Evolutionary conservation across 2,113 vertebrate genomes (phyloP).

Genomic region (Microcebus ravelobensis): DNA sequence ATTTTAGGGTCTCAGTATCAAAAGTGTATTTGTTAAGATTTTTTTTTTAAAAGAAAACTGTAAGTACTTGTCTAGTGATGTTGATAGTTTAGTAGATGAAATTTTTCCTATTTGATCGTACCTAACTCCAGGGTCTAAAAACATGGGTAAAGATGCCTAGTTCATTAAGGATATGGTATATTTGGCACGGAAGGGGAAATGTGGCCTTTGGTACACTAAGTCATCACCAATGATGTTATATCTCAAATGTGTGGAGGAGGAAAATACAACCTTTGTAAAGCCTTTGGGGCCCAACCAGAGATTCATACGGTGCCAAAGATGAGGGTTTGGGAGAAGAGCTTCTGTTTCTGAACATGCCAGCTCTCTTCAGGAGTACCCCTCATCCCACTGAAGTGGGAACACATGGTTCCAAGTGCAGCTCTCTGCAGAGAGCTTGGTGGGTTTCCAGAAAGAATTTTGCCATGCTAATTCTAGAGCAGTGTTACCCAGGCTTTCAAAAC

Average conservation of each 20-base stretch:
- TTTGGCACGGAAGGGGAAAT: not conserved
- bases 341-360: not conserved
- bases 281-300: not conserved
- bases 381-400: not conserved
- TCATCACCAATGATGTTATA: not conserved
- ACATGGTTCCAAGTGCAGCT: not conserved
- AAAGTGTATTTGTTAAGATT: not conserved
- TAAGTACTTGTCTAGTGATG: not conserved
- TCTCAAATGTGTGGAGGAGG: not conserved
- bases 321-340: not conserved
- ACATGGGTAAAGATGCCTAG: not conserved
- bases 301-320: not conserved
- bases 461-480: not conserved
- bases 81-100: not conserved
- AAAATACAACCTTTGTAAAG: slow-evolving; percentile 24
- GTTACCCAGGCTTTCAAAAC: not conserved
- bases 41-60: not conserved
- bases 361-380: not conserved
- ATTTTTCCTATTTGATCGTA: not conserved
- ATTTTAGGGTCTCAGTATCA: not conserved
- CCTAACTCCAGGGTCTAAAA: not conserved
- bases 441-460: not conserved
- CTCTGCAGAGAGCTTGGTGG: not conserved
- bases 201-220: not conserved
- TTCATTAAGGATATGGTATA: not conserved